These are phyloP conservation scores for Passer montanus DNA, from an alignment of 2,113 vertebrate genomes.

Conservation along the genomic window DNA sequence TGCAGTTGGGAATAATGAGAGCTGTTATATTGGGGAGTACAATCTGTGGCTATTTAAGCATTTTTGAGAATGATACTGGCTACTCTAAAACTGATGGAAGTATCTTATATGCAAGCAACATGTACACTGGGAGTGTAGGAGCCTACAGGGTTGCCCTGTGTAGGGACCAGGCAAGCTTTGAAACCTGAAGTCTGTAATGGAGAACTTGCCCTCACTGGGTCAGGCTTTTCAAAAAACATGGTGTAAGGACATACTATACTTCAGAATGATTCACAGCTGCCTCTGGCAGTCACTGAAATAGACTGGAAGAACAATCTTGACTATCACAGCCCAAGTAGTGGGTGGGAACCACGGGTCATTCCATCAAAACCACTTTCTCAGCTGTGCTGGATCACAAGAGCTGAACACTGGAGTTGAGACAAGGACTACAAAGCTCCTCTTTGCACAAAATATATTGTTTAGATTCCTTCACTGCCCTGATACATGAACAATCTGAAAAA, in stretches of 20 bases:
- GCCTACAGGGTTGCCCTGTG: neutral
- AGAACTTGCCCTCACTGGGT: neutral
- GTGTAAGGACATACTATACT: neutral
- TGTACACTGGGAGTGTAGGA: neutral
- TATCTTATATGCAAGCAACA: neutral
- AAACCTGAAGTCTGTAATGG: neutral
- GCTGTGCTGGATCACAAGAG: neutral
- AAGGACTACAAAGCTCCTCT: neutral
- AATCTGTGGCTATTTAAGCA: neutral
- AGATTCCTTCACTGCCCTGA: accelerated
- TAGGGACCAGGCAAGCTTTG: neutral
- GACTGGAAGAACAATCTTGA: neutral
- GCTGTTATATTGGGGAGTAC: neutral
- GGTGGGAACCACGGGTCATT: neutral
- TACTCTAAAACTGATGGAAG: neutral
- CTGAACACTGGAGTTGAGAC: neutral
- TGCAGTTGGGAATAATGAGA: neutral
- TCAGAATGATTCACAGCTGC: neutral
- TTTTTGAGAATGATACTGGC: neutral
- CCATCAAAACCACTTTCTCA: neutral
- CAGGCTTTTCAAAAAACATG: neutral
- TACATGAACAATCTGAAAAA: neutral
- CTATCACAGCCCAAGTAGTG: neutral
- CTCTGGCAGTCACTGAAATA: neutral
- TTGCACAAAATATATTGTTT: neutral